phyloP scores from a whole-genome alignment of 2,797 vertebrate species.

The Eidolon dupreanum region DNA sequence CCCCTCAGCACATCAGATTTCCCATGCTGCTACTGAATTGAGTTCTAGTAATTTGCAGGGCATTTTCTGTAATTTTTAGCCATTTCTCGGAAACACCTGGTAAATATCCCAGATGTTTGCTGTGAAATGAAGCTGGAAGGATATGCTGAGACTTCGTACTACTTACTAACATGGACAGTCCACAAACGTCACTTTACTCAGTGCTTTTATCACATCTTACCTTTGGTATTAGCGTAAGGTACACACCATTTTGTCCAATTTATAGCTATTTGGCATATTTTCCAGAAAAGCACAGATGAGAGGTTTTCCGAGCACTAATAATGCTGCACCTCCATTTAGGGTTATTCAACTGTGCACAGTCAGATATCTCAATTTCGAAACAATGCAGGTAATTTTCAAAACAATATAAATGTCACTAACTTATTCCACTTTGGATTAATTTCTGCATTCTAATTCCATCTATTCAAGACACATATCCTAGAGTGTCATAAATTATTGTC shows the following conservation, averaged over 20 bases:
- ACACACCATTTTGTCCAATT: neutral
- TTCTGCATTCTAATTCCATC: slow-evolving; percentile 50
- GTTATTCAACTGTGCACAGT: slow-evolving; percentile 19
- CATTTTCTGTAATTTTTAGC: slow-evolving; percentile 64
- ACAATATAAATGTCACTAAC: slow-evolving; percentile 18
- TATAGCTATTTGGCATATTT: slow-evolving; percentile 37
- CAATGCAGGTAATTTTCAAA: slow-evolving; percentile 20
- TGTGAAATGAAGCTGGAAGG: slow-evolving; percentile 36
- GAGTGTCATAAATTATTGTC: slow-evolving; percentile 35
- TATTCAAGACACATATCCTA: neutral
- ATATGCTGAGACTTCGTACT: neutral
- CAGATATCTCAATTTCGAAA: slow-evolving; percentile 53
- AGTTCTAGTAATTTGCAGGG: slow-evolving; percentile 30
- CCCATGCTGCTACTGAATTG: neutral
- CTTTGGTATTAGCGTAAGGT: neutral
- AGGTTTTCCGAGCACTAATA: neutral
- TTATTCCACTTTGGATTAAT: slow-evolving; percentile 48
- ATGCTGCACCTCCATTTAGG: neutral
- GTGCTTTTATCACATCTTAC: neutral
- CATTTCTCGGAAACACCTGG: slow-evolving; percentile 39
- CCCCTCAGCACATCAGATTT: neutral
- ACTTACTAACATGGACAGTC: neutral
- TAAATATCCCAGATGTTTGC: slow-evolving; percentile 31
- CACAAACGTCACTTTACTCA: neutral
- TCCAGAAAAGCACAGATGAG: slow-evolving; percentile 24